These are phyloP conservation scores for Periophthalmus magnuspinnatus DNA, from an alignment of 2,797 vertebrate genomes.

Conservation along the genomic window DNA sequence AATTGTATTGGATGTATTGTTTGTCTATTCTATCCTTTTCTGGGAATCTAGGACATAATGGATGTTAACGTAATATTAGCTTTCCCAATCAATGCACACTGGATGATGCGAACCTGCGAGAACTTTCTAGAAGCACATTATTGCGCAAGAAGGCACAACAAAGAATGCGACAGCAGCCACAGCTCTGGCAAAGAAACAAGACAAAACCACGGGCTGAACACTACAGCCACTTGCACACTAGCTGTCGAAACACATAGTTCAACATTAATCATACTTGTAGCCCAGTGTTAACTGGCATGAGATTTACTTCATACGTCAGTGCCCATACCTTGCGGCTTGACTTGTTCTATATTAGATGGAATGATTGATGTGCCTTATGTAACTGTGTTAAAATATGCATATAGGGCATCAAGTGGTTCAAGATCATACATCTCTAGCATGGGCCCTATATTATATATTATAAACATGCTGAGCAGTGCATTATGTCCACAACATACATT, in stretches of 20 bases:
- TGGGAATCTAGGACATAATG: background rate
- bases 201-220: too few relatives aligned
- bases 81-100: background rate
- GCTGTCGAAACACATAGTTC: background rate
- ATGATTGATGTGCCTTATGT: background rate
- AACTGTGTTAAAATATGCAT: slow-evolving; percentile 2
- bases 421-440: background rate
- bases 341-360: background rate
- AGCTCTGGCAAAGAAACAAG: too few relatives aligned
- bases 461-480: background rate
- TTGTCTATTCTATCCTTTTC: background rate
- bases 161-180: background rate
- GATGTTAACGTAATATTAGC: background rate
- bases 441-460: too few relatives aligned
- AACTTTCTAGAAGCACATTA: background rate
- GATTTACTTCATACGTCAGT: background rate
- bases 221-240: background rate
- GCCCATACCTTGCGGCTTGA: background rate
- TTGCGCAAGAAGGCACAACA: background rate
- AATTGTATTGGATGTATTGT: too few relatives aligned
- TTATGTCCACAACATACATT: background rate
- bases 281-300: background rate
- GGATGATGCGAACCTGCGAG: background rate
- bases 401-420: background rate
- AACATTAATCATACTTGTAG: background rate